A percentile compares a stretch with the other conserved stretches of the same genome.
Evolutionary conservation across 2,888 invertebrate species (phyloP).

Genomic region (Ophion slaviceki): DNA sequence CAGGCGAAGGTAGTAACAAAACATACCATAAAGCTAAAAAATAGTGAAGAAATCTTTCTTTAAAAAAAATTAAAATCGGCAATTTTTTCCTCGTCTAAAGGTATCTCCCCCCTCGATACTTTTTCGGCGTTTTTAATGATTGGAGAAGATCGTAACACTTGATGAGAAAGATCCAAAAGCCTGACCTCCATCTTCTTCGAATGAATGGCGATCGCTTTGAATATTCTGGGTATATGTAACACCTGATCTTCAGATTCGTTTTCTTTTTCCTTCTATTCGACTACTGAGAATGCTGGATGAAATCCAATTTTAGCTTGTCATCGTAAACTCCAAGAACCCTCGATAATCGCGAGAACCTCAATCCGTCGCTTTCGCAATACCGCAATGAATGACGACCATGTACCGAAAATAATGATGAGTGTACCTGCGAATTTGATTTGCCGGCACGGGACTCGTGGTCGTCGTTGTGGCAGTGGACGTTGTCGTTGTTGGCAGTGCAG

Average conservation of each 20-base stretch:
- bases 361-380: not conserved
- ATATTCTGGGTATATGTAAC: not conserved
- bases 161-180: too few species aligned
- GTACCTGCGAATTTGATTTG: constrained; percentile 82
- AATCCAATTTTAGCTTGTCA: not conserved
- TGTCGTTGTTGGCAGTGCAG: constrained; percentile 76
- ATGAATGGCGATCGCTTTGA: not conserved
- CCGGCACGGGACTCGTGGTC: constrained; percentile 84
- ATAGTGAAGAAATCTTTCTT: too few species aligned
- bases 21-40: too few species aligned
- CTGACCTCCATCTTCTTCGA: not conserved
- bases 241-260: not conserved
- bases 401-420: constrained; percentile 38
- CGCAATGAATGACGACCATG: not conserved
- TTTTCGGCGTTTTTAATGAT: not conserved
- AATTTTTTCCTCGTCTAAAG: too few species aligned
- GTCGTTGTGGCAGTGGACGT: constrained; percentile 85
- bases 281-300: not conserved
- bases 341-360: not conserved
- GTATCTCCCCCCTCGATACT: too few species aligned
- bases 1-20: too few species aligned
- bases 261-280: not conserved
- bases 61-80: too few species aligned
- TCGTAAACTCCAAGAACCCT: not conserved
- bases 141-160: not conserved